A percentile compares a stretch with the other conserved stretches of the same genome.
phyloP scores from a whole-genome alignment of 2,797 vertebrate genomes.

The Alfaro cultratus region DNA sequence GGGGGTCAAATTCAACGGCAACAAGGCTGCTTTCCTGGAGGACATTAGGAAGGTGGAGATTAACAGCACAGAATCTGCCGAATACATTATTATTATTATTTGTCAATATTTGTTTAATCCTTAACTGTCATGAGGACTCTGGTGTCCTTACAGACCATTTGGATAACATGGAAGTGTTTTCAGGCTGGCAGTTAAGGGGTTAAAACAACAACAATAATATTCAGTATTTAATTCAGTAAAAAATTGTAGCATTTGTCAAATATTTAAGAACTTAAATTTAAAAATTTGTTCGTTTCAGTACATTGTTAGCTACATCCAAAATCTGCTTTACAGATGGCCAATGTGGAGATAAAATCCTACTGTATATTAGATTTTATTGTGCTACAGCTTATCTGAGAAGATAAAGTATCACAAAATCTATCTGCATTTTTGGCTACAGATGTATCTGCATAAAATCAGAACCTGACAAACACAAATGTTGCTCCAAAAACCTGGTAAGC shows the following conservation, averaged over 20 bases:
- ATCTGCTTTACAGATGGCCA: not conserved
- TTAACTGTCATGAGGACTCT: too few species aligned
- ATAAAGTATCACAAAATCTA: not conserved
- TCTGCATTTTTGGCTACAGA: not conserved
- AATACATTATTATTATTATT: too few species aligned
- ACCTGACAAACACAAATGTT: not conserved
- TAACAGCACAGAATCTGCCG: not conserved
- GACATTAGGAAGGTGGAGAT: constrained; percentile 90
- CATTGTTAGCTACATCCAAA: not conserved
- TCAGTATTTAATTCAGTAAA: not conserved
- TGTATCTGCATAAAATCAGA: not conserved
- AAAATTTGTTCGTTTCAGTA: not conserved
- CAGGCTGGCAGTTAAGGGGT: too few species aligned
- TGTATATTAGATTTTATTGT: not conserved
- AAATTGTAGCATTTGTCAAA: not conserved
- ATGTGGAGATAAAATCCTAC: not conserved
- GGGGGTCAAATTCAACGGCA: constrained; percentile 77
- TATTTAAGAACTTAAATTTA: not conserved
- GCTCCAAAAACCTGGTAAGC: not conserved
- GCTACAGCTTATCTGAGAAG: not conserved
- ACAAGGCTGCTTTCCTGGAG: constrained; percentile 90
- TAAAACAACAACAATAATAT: too few species aligned
- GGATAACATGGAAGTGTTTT: too few species aligned
- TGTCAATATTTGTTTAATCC: too few species aligned
- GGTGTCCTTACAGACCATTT: too few species aligned